Evolutionary conservation across 2,888 invertebrate species (phyloP), one percentile per base, ranked within the genome.

Genomic region (Augiades crinisus): DNA sequence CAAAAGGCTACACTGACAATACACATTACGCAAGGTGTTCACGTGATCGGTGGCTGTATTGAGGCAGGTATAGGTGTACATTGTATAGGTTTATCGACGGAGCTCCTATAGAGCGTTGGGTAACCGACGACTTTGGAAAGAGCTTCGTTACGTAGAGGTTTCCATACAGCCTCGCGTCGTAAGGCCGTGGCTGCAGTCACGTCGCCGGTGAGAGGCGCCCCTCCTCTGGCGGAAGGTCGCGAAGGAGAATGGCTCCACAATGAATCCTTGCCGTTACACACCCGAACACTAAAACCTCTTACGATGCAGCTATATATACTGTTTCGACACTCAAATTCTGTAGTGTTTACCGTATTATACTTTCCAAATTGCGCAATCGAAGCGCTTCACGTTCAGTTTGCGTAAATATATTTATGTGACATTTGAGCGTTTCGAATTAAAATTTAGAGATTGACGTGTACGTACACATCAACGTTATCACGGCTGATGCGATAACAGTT

Each of bases 131-230:
- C 38, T 31, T 22, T 85, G 80, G 86, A 85, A 86, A 86, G 84
- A 88, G 85, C 81, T 83, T 79, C 79, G 81, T 87, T 87, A 85
- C 86, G 86, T 86, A 81, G 79, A 82, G 72, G 84, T 87, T 87
- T 87, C 84, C 79, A 87, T 87, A 86, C 85, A 87, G 81, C 86
- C 88, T 88, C 88, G 88, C 43, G 77, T 76, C 75, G 79, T 88
- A 84, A 87, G 88, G 88, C 88, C 88, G 87, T 78, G 81, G 82
- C 81, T 82, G 83, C 86, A 84, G 86, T 85, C 88, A 88, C 88
- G 87, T 86, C 77, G 84, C 73, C 81, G 77, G 86, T 85, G 86
- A 84, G 85, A 83, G 87, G 86, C 78, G 83, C 85, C 85, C 86
- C 87, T 81, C 85, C 85, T 81, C 75, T 71, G 72, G 60, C 75